Evolutionary conservation across 2,113 vertebrate genomes (phyloP).

Genomic region (Malurus cyaneus): DNA sequence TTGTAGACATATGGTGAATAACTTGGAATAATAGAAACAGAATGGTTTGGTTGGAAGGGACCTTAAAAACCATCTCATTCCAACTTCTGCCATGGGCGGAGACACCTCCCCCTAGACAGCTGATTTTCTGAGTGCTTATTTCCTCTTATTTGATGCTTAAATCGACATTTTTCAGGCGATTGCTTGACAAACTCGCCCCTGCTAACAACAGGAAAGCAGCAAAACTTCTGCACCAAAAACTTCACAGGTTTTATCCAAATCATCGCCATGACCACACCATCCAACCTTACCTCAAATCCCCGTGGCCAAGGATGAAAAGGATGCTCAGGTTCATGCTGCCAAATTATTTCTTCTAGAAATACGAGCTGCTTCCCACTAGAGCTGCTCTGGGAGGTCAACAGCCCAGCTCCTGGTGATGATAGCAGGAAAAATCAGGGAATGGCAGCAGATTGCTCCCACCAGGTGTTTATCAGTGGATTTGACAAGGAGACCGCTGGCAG

Average conservation of each 20-base stretch:
- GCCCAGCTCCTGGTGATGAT: neutral
- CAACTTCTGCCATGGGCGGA: neutral
- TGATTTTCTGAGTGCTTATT: neutral
- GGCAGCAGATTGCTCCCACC: neutral
- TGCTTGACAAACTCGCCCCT: neutral
- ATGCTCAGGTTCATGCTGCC: neutral
- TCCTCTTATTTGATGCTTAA: neutral
- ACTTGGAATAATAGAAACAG: neutral
- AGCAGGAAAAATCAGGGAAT: neutral
- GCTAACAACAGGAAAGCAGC: no score
- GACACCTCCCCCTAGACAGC: neutral
- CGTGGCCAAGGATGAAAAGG: neutral
- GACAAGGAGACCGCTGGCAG: neutral
- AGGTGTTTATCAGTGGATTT: neutral
- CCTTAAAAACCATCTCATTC: neutral
- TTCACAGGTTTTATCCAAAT: neutral
- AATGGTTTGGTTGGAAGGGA: neutral
- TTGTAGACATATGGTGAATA: neutral
- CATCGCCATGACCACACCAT: rapidly evolving
- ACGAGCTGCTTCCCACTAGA: rapidly evolving
- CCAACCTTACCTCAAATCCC: neutral
- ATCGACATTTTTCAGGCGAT: neutral
- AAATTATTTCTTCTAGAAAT: neutral
- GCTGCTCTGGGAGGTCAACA: neutral
- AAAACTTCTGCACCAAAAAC: neutral